phyloP scores from a whole-genome alignment of 37 sponge, comb jelly and placozoan genomes.

The Petrosia ficiformis region DNA sequence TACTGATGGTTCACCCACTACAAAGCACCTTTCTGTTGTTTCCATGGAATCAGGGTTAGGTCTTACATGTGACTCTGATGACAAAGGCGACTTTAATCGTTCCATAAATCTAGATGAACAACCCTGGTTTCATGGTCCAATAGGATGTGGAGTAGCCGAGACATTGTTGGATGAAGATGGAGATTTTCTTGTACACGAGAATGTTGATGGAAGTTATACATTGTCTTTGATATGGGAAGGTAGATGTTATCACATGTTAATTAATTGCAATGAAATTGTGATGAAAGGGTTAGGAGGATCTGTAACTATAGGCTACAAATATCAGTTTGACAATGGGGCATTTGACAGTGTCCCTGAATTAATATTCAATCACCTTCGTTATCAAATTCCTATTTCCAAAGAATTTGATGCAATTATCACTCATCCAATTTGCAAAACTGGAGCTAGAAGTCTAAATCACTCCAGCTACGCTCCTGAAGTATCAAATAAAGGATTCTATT shows the following conservation, averaged over 20 bases:
- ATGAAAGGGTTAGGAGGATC: neutral
- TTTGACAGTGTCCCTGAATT: conserved; percentile 80
- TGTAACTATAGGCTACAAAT: conserved; percentile 24
- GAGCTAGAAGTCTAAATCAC: neutral
- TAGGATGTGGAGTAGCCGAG: conserved; percentile 46
- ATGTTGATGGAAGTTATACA: conserved; percentile 42
- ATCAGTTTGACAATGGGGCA: conserved; percentile 72
- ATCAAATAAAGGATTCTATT: neutral
- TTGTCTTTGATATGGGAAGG: conserved; percentile 53
- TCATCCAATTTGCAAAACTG: conserved; percentile 44
- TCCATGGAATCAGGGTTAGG: conserved; percentile 80
- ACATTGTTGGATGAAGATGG: conserved; percentile 63
- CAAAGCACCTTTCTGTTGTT: conserved; percentile 52
- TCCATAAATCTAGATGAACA: conserved; percentile 39
- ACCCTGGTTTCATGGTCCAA: conserved; percentile 84
- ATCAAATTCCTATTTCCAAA: conserved; percentile 62
- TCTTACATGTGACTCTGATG: conserved; percentile 62
- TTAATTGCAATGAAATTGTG: conserved; percentile 47
- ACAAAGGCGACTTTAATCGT: conserved; percentile 51
- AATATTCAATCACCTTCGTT: conserved; percentile 62
- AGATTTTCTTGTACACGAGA: conserved; percentile 82
- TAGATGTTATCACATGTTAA: conserved; percentile 35
- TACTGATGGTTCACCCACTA: neutral
- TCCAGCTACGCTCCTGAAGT: neutral
- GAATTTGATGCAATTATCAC: conserved; percentile 28